Percentiles rank a stretch among this genome's conserved stretches.
phyloP scores from a whole-genome alignment of 1,140 invertebrate species.

The Geopemphigus sp. region DNA sequence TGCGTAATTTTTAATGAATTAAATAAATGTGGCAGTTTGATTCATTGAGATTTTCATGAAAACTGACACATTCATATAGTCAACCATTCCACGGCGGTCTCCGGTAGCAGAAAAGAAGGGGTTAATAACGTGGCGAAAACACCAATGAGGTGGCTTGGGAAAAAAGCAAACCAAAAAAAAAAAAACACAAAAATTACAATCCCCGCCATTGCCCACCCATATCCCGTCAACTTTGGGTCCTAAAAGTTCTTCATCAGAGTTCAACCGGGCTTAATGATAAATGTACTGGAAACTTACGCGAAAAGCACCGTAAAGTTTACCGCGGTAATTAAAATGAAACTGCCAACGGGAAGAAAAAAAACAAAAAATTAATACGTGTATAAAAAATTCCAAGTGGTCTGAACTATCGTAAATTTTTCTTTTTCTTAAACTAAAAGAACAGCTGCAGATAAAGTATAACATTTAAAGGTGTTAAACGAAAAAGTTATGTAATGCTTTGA shows the following conservation, averaged over 20 bases:
- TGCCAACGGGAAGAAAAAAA: conserved; percentile 24
- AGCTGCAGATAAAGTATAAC: conserved; percentile 45
- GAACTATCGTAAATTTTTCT: conserved; percentile 33
- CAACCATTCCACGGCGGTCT: not conserved
- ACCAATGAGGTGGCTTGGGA: conserved; percentile 1
- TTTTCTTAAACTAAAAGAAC: conserved; percentile 44
- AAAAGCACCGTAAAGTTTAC: conserved; percentile 46
- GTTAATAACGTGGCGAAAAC: conserved; percentile 25
- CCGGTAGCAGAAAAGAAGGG: not conserved
- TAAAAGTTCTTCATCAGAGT: conserved; percentile 49
- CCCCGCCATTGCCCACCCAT: not conserved
- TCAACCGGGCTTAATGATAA: conserved; percentile 49
- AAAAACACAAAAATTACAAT: conserved; percentile 32
- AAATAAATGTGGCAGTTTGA: not conserved
- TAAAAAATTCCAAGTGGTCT: conserved; percentile 31
- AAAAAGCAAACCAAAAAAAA: conserved; percentile 26
- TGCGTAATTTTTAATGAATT: conserved; percentile 16
- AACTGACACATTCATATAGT: not conserved
- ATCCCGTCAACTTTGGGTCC: conserved; percentile 23
- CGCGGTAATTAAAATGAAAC: conserved; percentile 48
- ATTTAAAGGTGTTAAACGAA: conserved; percentile 37
- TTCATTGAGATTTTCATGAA: conserved; percentile 30
- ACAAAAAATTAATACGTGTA: conserved; percentile 42
- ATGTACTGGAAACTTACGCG: conserved; percentile 46
- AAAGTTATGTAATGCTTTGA: conserved; percentile 24